These are phyloP conservation scores for Grantiella picta DNA, from an alignment of 2,113 vertebrate species.

Conservation along the genomic window DNA sequence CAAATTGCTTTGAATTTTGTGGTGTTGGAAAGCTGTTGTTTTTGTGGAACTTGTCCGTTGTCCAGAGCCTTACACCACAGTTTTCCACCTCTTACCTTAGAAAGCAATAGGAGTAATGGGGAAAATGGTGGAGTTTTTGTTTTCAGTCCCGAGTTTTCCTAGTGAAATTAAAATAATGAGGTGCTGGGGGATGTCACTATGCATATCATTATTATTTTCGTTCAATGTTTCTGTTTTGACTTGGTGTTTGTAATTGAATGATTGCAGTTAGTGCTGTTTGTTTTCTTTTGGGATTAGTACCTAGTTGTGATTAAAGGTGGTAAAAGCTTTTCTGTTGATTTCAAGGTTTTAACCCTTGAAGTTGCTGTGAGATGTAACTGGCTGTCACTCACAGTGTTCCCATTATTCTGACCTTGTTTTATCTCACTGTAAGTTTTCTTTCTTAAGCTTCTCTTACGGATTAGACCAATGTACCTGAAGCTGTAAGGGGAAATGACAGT, in stretches of 20 bases:
- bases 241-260: background rate
- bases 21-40: background rate
- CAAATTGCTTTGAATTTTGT: background rate
- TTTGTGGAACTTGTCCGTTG: background rate
- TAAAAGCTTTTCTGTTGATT: background rate
- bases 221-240: background rate
- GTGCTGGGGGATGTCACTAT: background rate
- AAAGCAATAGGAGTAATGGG: background rate
- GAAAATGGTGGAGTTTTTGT: background rate
- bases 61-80: background rate
- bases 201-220: background rate
- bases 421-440: background rate
- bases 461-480: background rate
- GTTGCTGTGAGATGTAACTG: background rate
- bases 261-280: background rate
- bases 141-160: background rate
- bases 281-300: slow-evolving; percentile 18
- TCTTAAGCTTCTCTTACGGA: background rate
- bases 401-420: background rate
- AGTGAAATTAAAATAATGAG: background rate
- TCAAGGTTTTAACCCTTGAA: background rate
- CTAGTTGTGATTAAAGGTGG: background rate
- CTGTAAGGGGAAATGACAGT: background rate
- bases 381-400: background rate
- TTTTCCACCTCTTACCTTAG: background rate